These are phyloP conservation scores for Crioceris asparagi DNA, from an alignment of 2,888 invertebrate species.

Conservation along the genomic window DNA sequence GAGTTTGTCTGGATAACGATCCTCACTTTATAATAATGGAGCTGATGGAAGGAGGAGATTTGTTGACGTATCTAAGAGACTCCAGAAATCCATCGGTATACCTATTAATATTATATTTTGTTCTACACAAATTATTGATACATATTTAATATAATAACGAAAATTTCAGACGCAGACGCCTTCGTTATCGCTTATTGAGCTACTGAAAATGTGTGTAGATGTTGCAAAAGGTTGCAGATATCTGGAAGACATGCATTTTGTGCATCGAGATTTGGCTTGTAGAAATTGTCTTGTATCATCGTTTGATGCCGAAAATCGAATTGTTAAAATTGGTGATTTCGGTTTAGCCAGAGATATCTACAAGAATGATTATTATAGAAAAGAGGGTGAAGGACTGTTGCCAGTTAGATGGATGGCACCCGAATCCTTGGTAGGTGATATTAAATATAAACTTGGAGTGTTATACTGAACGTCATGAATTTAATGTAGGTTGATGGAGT, in stretches of 20 bases:
- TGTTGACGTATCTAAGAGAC: constrained; percentile 78
- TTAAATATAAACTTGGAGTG: constrained; percentile 5
- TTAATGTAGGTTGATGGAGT: too few relatives aligned
- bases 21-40: constrained; percentile 92
- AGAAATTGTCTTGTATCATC: constrained; percentile 89
- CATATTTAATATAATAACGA: too few relatives aligned
- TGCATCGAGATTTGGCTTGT: constrained; percentile 92
- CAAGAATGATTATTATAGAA: constrained; percentile 86
- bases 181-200: constrained; percentile 66
- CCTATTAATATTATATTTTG: not conserved
- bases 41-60: constrained; percentile 94
- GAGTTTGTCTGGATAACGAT: constrained; percentile 90
- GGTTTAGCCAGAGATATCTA: constrained; percentile 94
- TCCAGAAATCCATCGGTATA: constrained; percentile 64
- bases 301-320: constrained; percentile 52
- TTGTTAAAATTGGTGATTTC: constrained; percentile 96
- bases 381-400: constrained; percentile 64
- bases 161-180: constrained; percentile 48
- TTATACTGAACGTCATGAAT: not conserved
- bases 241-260: constrained; percentile 93
- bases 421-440: constrained; percentile 84
- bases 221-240: constrained; percentile 93
- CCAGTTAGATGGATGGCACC: constrained; percentile 98
- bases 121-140: too few relatives aligned
- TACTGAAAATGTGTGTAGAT: constrained; percentile 88